phyloP scores from a whole-genome alignment of 1,140 invertebrate species.

The Carcinoscorpius rotundicauda region DNA sequence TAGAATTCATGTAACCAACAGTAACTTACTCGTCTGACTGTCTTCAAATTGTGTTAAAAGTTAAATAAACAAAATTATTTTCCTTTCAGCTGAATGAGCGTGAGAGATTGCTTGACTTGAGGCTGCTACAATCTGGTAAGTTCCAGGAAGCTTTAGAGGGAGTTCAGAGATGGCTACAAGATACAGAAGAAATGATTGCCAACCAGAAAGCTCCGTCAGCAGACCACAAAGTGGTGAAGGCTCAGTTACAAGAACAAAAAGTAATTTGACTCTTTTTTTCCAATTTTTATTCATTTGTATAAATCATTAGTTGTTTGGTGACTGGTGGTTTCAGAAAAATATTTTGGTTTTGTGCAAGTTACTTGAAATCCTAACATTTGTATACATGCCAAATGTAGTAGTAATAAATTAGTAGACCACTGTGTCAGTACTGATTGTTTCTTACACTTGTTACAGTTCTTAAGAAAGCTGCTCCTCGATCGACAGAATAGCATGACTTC shows the following conservation, averaged over 20 bases:
- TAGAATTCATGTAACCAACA: too few species aligned
- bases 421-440: background rate
- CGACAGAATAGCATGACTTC: slow-evolving; percentile 84
- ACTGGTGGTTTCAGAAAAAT: too few species aligned
- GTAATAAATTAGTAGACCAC: too few species aligned
- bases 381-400: too few species aligned
- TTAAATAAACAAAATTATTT: slow-evolving; percentile 3
- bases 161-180: slow-evolving; percentile 79
- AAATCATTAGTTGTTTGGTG: too few species aligned
- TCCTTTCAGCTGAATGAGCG: slow-evolving; percentile 62
- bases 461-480: slow-evolving; percentile 91
- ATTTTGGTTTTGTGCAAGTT: too few species aligned
- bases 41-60: too few species aligned
- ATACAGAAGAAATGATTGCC: slow-evolving; percentile 89
- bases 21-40: too few species aligned
- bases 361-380: too few species aligned
- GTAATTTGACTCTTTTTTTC: slow-evolving; percentile 28
- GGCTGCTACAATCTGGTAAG: slow-evolving; percentile 84
- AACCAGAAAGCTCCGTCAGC: slow-evolving; percentile 93
- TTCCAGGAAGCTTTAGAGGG: slow-evolving; percentile 91
- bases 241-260: slow-evolving; percentile 88
- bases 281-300: too few species aligned
- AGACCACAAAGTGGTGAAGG: slow-evolving; percentile 95
- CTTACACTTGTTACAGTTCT: slow-evolving; percentile 47
- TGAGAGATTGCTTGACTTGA: slow-evolving; percentile 76